These are phyloP conservation scores for Climacteris rufus DNA, from an alignment of 2,113 vertebrate genomes.

Conservation along the genomic window DNA sequence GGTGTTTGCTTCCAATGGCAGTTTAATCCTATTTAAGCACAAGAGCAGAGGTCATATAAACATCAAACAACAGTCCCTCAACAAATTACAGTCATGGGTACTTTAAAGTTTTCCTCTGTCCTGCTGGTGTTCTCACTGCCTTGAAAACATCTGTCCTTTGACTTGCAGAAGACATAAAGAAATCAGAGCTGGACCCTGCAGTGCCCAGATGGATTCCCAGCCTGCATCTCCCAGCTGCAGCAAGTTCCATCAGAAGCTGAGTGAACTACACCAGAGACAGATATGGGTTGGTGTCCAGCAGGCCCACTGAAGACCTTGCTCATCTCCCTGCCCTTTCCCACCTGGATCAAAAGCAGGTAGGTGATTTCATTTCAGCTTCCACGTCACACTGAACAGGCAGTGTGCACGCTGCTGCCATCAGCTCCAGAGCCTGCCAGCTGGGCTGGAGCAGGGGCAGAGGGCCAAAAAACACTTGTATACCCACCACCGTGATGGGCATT, in stretches of 20 bases:
- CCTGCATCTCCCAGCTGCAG: neutral
- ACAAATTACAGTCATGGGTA: neutral
- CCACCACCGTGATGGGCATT: neutral
- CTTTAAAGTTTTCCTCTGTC: neutral
- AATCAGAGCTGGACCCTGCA: neutral
- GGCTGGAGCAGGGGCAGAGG: neutral
- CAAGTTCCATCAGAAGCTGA: neutral
- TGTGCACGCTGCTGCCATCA: neutral
- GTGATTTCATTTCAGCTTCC: neutral
- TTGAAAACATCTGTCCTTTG: neutral
- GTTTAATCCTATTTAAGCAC: neutral
- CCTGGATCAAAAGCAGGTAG: neutral
- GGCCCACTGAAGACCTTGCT: neutral
- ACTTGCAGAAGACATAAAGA: neutral
- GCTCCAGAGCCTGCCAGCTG: neutral
- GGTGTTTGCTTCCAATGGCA: neutral
- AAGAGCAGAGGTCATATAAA: neutral
- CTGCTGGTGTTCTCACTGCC: neutral
- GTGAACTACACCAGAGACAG: neutral
- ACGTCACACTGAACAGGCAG: accelerated
- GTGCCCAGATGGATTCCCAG: neutral
- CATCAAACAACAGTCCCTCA: too few species aligned
- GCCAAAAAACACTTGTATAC: neutral
- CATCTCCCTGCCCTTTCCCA: neutral
- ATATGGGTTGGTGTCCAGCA: accelerated